A percentile compares a stretch with the other conserved stretches of the same genome.
phyloP scores from a whole-genome alignment of 2,888 invertebrate species.

The Andrena minutula region DNA sequence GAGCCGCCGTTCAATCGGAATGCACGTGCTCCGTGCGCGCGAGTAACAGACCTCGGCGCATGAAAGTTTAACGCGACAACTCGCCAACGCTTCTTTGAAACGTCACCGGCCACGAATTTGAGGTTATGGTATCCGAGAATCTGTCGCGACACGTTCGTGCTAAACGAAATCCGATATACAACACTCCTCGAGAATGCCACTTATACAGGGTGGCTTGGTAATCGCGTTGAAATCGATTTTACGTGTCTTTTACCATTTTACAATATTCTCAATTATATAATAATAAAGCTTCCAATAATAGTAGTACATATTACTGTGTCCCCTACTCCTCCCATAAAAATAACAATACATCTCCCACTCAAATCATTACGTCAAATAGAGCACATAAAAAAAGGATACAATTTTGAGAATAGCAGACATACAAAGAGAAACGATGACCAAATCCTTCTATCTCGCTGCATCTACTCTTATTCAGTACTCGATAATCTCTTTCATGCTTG shows the following conservation, averaged over 20 bases:
- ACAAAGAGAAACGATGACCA: neutral
- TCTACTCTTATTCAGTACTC: neutral
- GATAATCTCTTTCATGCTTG: slow-evolving; percentile 29
- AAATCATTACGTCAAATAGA: too few species aligned
- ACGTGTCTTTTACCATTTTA: too few species aligned
- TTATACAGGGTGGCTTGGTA: too few species aligned
- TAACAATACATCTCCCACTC: too few species aligned
- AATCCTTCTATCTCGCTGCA: neutral
- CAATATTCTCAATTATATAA: too few species aligned
- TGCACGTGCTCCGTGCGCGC: slow-evolving; percentile 42
- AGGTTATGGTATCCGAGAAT: slow-evolving; percentile 2
- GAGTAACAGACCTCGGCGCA: slow-evolving; percentile 43
- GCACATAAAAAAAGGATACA: too few species aligned
- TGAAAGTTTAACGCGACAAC: slow-evolving; percentile 59
- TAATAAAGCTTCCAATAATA: too few species aligned
- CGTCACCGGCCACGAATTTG: neutral
- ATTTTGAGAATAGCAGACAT: neutral
- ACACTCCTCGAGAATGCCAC: neutral
- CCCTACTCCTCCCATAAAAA: too few species aligned
- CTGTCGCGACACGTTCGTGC: neutral
- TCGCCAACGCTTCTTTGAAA: slow-evolving; percentile 7
- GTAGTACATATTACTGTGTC: too few species aligned
- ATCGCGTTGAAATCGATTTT: too few species aligned
- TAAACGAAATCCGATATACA: neutral
- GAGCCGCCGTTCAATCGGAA: slow-evolving; percentile 43